Base-by-base conservation (phyloP, 2,113 vertebrate genomes). In the Plectropomus leopardus region DNA sequence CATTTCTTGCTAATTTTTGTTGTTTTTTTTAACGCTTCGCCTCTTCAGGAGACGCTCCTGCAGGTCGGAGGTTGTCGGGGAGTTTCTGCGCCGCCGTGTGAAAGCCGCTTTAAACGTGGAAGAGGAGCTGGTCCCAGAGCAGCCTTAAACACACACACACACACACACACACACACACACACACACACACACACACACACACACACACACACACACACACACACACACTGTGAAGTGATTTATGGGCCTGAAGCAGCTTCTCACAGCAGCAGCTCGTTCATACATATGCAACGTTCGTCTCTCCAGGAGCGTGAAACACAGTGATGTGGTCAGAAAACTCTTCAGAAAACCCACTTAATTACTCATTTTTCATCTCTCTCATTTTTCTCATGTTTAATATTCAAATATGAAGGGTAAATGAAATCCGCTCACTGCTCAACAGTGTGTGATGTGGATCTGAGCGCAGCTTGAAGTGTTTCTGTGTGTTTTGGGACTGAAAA, bases 291-390 rank as follows among this genome's bases (percentile, higher is more conserved):
- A 81, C 80, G 82, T 64, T 70, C 80, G 58, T 53, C 60, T 53
- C n/a, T 69, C 26, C 82, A 68, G 64, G 64, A 72, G 81, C 3
- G 68, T 80, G 65, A 69, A 81, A 82, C 92, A 90, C 91, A 91
- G 88, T 84, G 88, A 74, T 80, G 66, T 84, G 88, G 87, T 91
- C 88, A 82, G 83, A 84, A 70, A 26, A 81, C 61, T 47, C 19
- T 70, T 77, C 65, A 47, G 23, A 73, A 67, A 45, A 60, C 23
- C 32, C 2, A 23, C 16, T 53, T 30, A 5, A 69, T 50, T 19
- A 19, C 42, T 78, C 34, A n/a, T 50, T 47, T n/a, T 65, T n/a
- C 14, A 30, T 19, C 0, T 47, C 28, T 45, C 7, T 51, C n/a
- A n/a, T 3, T 19, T 40, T 15, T 44, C 3, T 78, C 19, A 21